Percentiles rank a stretch among this genome's conserved stretches.
phyloP scores from a whole-genome alignment of 2,888 invertebrate genomes.

The Leucoptera coffeella region DNA sequence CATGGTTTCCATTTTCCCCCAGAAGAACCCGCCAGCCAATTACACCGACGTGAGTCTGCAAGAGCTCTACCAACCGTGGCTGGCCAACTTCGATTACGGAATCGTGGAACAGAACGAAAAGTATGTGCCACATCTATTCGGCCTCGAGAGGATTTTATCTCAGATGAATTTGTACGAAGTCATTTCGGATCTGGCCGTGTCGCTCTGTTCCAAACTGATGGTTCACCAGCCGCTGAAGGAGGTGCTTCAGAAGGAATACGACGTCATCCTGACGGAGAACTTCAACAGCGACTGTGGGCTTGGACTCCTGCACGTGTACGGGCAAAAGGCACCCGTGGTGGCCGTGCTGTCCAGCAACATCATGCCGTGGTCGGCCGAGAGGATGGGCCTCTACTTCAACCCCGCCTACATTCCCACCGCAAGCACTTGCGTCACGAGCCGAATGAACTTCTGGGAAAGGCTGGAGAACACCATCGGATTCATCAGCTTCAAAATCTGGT shows the following conservation, averaged over 20 bases:
- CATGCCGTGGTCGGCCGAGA: slow-evolving; percentile 49
- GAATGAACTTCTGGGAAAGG: slow-evolving; percentile 46
- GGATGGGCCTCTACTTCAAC: slow-evolving; percentile 39
- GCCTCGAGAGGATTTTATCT: slow-evolving; percentile 15
- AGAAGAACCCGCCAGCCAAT: slow-evolving; percentile 31
- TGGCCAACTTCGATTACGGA: slow-evolving; percentile 23
- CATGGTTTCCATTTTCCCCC: slow-evolving; percentile 55
- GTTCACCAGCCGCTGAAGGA: slow-evolving; percentile 24
- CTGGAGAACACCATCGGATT: slow-evolving; percentile 23
- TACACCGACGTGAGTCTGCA: slow-evolving; percentile 35
- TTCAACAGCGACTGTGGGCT: slow-evolving; percentile 61
- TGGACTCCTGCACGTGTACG: slow-evolving; percentile 50
- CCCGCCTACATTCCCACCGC: slow-evolving; percentile 49
- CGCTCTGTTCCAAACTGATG: slow-evolving; percentile 27
- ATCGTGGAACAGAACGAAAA: slow-evolving; percentile 16
- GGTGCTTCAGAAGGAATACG: slow-evolving; percentile 44
- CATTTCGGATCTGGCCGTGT: slow-evolving; percentile 20
- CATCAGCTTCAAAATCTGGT: slow-evolving; percentile 23
- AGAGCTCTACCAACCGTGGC: slow-evolving; percentile 21
- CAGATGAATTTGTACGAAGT: slow-evolving; percentile 19
- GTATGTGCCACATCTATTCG: slow-evolving; percentile 11
- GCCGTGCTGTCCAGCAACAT: slow-evolving; percentile 48
- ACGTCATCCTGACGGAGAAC: slow-evolving; percentile 55
- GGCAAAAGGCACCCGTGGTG: slow-evolving; percentile 46
- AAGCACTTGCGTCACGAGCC: slow-evolving; percentile 33